Percentiles rank a stretch among this genome's conserved stretches.
Conservation (phyloP, 2,888 invertebrate genomes). For the Sphaeridia pumilis region DNA sequence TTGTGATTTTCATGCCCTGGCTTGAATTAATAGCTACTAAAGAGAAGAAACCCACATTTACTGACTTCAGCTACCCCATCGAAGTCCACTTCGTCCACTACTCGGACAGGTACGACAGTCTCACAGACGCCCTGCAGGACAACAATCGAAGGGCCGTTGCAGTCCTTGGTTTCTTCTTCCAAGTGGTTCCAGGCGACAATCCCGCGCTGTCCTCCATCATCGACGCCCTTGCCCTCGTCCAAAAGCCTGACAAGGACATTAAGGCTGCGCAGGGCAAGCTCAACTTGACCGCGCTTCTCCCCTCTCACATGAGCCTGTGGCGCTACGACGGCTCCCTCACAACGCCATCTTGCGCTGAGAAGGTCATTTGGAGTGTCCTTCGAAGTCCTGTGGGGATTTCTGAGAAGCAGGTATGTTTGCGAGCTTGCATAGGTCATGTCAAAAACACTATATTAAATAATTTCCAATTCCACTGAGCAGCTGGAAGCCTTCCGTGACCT, state of each 20-base stretch:
- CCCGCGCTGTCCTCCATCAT: constrained; percentile 20
- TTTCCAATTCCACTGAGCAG: constrained; percentile 8
- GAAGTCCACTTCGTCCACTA: constrained; percentile 34
- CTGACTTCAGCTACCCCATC: constrained; percentile 24
- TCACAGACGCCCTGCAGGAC: constrained; percentile 25
- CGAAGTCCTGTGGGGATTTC: constrained; percentile 21
- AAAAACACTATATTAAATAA: background rate
- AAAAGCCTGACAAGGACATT: constrained; percentile 6
- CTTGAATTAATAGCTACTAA: background rate
- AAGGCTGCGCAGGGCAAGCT: constrained; percentile 7
- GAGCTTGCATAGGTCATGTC: background rate
- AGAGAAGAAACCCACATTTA: background rate
- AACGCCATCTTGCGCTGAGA: constrained; percentile 27
- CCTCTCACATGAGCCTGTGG: constrained; percentile 22
- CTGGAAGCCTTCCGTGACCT: constrained; percentile 21
- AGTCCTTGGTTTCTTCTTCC: constrained; percentile 34
- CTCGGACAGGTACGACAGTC: constrained; percentile 23
- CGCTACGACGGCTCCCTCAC: constrained; percentile 33
- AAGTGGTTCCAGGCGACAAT: constrained; percentile 25
- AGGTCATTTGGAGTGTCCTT: constrained; percentile 30
- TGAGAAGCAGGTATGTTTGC: constrained; percentile 18
- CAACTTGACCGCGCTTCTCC: constrained; percentile 30
- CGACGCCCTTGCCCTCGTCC: constrained; percentile 5
- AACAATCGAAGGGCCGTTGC: constrained; percentile 29
- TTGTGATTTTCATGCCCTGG: background rate